Conservation (phyloP, 2,888 invertebrate species). For the Drosophila helvetica region DNA sequence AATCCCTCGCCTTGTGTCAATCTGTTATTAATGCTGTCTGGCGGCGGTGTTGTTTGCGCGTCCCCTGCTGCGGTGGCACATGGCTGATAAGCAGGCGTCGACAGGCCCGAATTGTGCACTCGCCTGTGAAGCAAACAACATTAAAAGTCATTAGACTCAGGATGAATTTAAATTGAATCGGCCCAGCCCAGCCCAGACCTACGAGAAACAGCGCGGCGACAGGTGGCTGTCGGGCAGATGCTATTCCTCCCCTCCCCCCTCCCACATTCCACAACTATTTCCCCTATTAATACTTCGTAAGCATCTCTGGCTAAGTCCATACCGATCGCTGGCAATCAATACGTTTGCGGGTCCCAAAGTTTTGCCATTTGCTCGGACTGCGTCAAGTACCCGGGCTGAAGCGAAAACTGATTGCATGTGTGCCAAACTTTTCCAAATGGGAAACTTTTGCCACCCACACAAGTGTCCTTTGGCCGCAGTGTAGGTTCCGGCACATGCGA, state of each 20-base stretch:
- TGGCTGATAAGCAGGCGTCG: slow-evolving; percentile 68
- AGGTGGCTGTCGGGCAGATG: slow-evolving; percentile 25
- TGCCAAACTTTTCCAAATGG: slow-evolving; percentile 13
- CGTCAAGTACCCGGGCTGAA: slow-evolving; percentile 11
- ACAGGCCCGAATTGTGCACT: slow-evolving; percentile 66
- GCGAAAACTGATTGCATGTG: slow-evolving; percentile 33
- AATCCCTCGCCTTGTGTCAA: slow-evolving; percentile 44
- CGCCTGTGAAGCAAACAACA: slow-evolving; percentile 76
- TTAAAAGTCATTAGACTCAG: slow-evolving; percentile 76
- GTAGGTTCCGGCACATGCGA: slow-evolving; percentile 12
- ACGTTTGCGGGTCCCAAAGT: slow-evolving; percentile 34
- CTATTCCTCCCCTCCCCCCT: neutral
- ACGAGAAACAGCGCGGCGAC: slow-evolving; percentile 30
- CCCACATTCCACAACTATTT: neutral
- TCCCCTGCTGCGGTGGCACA: slow-evolving; percentile 55
- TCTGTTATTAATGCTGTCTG: slow-evolving; percentile 66
- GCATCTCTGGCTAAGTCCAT: slow-evolving; percentile 20
- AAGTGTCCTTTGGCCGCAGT: slow-evolving; percentile 2
- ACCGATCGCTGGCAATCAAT: slow-evolving; percentile 39
- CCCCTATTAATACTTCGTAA: slow-evolving; percentile 58
- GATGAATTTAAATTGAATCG: slow-evolving; percentile 70
- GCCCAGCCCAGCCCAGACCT: slow-evolving; percentile 19
- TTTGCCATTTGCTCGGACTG: slow-evolving; percentile 47
- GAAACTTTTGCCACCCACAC: neutral
- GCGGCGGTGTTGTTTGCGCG: slow-evolving; percentile 20